Base-by-base conservation (phyloP, 2,113 vertebrate genomes). In the Lepus europaeus region DNA sequence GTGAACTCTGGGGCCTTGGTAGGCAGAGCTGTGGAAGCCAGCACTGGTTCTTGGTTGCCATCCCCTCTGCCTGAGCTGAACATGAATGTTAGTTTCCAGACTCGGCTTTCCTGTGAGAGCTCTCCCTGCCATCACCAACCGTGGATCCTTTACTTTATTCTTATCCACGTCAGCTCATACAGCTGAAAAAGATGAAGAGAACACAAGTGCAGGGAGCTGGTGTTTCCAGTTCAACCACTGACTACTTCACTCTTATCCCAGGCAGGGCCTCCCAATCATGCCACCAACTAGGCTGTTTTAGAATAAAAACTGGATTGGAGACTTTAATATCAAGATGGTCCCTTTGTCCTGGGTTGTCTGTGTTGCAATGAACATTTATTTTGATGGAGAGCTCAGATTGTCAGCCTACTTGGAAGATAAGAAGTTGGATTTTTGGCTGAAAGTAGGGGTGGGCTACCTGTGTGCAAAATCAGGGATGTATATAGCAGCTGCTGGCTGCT, bases 331-430 rank as follows among this genome's bases (percentile, higher is more conserved):
- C 91, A 90, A 66, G 70, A 92, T 36, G 33, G 89, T 90, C 76
- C 97, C 96, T 95, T 97, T 72, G 68, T 97, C 95, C 93, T 86
- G 14, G 93, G 92, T 59, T 59, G 56, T 19, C 56, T 59, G 56
- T 53, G 4, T 86, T 0, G 17, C 96, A 97, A 97, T 97, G 97
- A 97, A 97, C 98, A 97, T 98, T 97, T 98, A 96, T 97, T 92
- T 98, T 98, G 98, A 97, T 97, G 98, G 95, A 94, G 97, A 96
- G 70, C 87, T 31, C 39, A 33, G 73, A 76, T 94, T 98, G 90
- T 96, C 96, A 95, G 91, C 81, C 95, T 31, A 95, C 95, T 84
- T 97, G 84, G 93, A 94, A 98, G 97, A 97, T 94, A 89, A 91
- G 96, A 96, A 96, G 92, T 56, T 39, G 68, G 85, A 70, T 31